Conservation (phyloP, 2,888 invertebrate species). For the Lysandra bellargus region DNA sequence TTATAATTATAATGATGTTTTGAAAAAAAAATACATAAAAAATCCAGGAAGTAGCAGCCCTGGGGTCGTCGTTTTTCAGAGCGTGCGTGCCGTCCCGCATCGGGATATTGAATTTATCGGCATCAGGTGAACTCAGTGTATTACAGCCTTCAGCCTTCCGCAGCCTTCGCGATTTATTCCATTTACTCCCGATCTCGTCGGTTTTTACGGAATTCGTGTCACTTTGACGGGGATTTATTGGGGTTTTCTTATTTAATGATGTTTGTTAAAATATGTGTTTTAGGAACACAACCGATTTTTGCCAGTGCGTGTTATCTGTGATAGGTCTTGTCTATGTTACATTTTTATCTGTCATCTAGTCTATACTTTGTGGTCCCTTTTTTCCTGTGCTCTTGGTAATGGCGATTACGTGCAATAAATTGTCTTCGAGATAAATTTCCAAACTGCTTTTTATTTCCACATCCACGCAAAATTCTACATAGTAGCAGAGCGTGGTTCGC, state of each 20-base stretch:
- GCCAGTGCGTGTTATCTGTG: too few relatives aligned
- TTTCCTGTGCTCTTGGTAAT: too few relatives aligned
- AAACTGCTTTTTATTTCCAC: too few relatives aligned
- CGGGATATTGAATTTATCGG: slow-evolving; percentile 44
- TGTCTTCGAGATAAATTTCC: too few relatives aligned
- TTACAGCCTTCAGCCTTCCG: slow-evolving; percentile 25
- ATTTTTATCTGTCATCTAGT: too few relatives aligned
- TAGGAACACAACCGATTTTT: too few relatives aligned
- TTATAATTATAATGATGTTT: background rate
- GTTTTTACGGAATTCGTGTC: slow-evolving; percentile 26
- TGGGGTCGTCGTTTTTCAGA: slow-evolving; percentile 35
- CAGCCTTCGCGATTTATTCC: slow-evolving; percentile 29
- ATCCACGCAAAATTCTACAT: too few relatives aligned
- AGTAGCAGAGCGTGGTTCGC: too few relatives aligned
- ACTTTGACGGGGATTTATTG: slow-evolving; percentile 3
- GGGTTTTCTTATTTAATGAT: background rate
- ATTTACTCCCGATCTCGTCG: slow-evolving; percentile 3
- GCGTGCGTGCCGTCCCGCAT: slow-evolving; percentile 43
- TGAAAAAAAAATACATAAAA: background rate
- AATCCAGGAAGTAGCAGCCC: slow-evolving; percentile 36
- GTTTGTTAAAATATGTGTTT: too few relatives aligned
- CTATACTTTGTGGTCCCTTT: too few relatives aligned
- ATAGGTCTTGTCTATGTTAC: too few relatives aligned
- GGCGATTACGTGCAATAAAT: too few relatives aligned
- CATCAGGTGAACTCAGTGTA: slow-evolving; percentile 41